Evolutionary conservation across 2,888 invertebrate species (phyloP).

Genomic region (Drosophila aldrichi): DNA sequence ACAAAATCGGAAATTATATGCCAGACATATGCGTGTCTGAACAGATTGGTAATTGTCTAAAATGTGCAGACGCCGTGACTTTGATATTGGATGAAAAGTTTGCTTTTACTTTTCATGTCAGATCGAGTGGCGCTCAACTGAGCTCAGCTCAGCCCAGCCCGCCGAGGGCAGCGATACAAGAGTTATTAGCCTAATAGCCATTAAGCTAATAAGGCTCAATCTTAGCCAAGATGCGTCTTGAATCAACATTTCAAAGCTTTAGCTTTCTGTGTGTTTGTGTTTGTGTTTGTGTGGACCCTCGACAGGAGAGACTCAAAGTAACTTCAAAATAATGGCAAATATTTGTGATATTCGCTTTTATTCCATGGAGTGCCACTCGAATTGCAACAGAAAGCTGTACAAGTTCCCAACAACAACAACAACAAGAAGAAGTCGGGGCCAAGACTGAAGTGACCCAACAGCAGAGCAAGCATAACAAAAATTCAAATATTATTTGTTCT

Average conservation of each 20-base stretch:
- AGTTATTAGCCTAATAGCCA: constrained; percentile 55
- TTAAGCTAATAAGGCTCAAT: constrained; percentile 51
- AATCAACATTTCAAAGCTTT: constrained; percentile 51
- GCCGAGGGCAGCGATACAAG: constrained; percentile 32
- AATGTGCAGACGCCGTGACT: constrained; percentile 52
- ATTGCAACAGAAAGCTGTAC: constrained; percentile 36
- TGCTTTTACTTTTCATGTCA: constrained; percentile 13
- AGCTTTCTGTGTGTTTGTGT: constrained; percentile 14
- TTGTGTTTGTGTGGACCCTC: constrained; percentile 21
- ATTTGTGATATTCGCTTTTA: constrained; percentile 36
- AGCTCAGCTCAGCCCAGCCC: neutral
- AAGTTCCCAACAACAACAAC: constrained; percentile 20
- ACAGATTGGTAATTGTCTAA: constrained; percentile 55
- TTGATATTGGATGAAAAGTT: constrained; percentile 27
- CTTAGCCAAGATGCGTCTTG: constrained; percentile 28
- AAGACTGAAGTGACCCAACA: constrained; percentile 37
- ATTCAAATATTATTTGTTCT: constrained; percentile 27
- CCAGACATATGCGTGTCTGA: constrained; percentile 53
- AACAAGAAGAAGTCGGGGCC: constrained; percentile 33
- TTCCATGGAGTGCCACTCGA: constrained; percentile 38
- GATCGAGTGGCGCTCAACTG: constrained; percentile 42
- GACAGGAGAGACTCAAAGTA: constrained; percentile 6
- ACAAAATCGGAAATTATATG: constrained; percentile 57
- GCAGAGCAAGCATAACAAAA: constrained; percentile 4
- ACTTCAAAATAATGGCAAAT: constrained; percentile 56